Base-by-base conservation (phyloP, 2,888 invertebrate genomes). In the Drosophila leonis region DNA sequence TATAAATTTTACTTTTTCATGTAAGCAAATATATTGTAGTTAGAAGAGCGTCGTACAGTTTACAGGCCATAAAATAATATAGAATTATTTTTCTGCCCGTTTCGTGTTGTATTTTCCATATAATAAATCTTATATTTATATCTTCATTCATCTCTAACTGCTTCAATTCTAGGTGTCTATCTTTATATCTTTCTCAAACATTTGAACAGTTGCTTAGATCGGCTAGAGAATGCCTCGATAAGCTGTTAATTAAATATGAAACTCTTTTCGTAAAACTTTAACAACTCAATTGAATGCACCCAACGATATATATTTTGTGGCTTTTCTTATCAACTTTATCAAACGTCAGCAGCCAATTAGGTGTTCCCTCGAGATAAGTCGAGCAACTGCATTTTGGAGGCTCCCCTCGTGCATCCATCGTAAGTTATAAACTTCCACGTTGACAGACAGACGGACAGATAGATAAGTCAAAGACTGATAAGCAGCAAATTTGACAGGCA, bases 401-500 rank as follows among this genome's bases (percentile, higher is more conserved):
- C 57, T 35, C 20, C 33, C 44, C 20, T n/a, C 27, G 35, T 27
- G 31, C 10, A 33, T 35, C 7, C 7, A 33, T 4, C n/a, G 56
- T 59, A 59, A 46, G 56, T 24, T 57, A 49, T 64, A 62, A 64
- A 69, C 62, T 24, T 31, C 44, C 29, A 65, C 78, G 75, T 72
- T 78, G 80, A 81, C 80, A 82, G 74, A 65, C 35, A 49, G 29
- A 65, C 37, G 20, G 67, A 68, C 70, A 66, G 75, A 33, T 37
- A 46, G 71, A 78, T 74, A 82, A 85, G 77, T 73, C 67, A 70
- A 66, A 37, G 54, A 49, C 57, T 79, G 84, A 84, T 84, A 84
- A 79, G 83, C 72, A 70, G 64, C 74, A 79, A 84, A 87, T 84
- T 87, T 87, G 88, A 84, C 88, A 84, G 81, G 49, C 72, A 82